phyloP scores from a whole-genome alignment of 2,113 vertebrate genomes.

The Callithrix jacchus region DNA sequence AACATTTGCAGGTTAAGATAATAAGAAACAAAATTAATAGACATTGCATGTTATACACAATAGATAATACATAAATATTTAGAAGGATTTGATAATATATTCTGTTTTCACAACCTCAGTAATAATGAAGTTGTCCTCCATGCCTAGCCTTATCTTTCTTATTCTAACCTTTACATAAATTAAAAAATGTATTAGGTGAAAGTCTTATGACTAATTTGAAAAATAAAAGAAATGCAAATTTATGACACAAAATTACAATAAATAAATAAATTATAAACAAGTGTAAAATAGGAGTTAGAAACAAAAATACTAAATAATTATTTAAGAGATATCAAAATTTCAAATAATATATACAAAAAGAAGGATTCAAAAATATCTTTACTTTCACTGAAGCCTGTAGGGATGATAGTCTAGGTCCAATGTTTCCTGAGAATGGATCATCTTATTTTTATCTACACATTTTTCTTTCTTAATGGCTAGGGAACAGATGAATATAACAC shows the following conservation, averaged over 20 bases:
- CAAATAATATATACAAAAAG: constrained; percentile 27
- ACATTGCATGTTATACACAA: background rate
- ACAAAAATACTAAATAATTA: background rate
- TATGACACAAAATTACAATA: background rate
- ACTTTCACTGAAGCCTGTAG: background rate
- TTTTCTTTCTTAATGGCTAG: background rate
- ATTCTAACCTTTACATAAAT: background rate
- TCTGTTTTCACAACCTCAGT: background rate
- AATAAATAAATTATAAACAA: background rate
- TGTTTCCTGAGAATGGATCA: background rate
- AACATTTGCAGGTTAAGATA: background rate
- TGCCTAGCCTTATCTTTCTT: background rate
- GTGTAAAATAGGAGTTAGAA: background rate
- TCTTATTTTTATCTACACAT: background rate
- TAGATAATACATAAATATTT: background rate
- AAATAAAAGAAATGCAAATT: constrained; percentile 16
- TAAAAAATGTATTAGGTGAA: background rate
- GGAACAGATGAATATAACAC: background rate
- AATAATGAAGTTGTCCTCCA: background rate
- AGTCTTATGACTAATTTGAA: background rate
- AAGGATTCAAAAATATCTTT: background rate
- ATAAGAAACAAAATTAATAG: background rate
- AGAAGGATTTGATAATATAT: background rate
- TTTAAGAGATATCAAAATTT: background rate
- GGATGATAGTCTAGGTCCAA: background rate